phyloP scores from a whole-genome alignment of 2,797 vertebrate genomes.

The Coreius guichenoti region DNA sequence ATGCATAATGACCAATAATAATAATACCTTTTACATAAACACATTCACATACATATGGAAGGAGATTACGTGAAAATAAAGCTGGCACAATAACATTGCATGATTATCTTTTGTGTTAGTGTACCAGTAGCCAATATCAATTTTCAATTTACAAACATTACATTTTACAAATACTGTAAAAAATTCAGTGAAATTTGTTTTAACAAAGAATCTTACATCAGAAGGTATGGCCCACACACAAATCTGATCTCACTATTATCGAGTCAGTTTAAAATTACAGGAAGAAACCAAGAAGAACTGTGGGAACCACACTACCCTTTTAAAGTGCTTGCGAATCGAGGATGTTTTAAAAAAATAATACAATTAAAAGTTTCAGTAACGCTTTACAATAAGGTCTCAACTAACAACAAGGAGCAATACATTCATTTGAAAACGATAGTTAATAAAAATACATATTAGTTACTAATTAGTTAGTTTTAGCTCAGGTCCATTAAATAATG shows the following conservation, averaged over 20 bases:
- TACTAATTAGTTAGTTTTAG: background rate
- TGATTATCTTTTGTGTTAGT: background rate
- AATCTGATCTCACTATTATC: background rate
- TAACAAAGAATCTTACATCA: background rate
- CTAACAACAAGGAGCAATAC: background rate
- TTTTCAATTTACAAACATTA: background rate
- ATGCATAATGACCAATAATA: background rate
- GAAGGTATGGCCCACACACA: background rate
- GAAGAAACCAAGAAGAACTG: background rate
- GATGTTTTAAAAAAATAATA: background rate
- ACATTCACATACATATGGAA: background rate
- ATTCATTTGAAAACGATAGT: background rate
- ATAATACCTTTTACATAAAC: background rate
- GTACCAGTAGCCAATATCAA: background rate
- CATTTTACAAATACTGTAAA: background rate
- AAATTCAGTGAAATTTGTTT: background rate
- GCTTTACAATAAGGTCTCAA: background rate
- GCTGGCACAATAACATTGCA: background rate
- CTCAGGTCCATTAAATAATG: background rate
- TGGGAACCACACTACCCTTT: background rate
- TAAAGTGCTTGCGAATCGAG: background rate
- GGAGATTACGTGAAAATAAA: background rate
- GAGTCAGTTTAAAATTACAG: background rate
- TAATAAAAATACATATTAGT: background rate
- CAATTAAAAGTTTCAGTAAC: background rate